Percentiles rank a stretch among this genome's conserved stretches.
Evolutionary conservation across 2,888 invertebrate genomes (phyloP).

Genomic region (Galeruca laticollis): DNA sequence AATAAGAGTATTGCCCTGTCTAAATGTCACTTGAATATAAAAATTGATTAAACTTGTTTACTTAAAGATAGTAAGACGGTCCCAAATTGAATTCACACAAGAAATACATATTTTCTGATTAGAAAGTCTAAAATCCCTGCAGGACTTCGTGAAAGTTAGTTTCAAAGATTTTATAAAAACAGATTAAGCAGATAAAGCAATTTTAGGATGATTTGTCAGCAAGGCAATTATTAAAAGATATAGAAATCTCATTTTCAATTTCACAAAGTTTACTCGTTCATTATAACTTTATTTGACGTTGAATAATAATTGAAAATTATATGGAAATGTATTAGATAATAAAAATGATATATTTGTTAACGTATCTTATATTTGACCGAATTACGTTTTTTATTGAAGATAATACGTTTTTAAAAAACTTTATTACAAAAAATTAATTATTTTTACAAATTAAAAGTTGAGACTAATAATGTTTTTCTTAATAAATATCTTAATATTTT

Average conservation of each 20-base stretch:
- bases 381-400: too few species aligned
- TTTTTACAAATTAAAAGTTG: too few species aligned
- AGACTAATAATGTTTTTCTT: too few species aligned
- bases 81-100: constrained; percentile 7
- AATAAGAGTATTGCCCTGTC: background rate
- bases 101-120: constrained; percentile 25
- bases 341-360: too few species aligned
- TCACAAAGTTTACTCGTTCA: background rate
- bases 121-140: constrained; percentile 12
- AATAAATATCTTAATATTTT: too few species aligned
- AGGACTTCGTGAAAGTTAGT: constrained; percentile 8
- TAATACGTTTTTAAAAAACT: too few species aligned
- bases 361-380: too few species aligned
- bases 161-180: constrained; percentile 29
- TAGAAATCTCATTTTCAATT: background rate
- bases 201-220: constrained; percentile 20
- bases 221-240: constrained; percentile 7
- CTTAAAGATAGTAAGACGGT: background rate
- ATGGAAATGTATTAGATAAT: too few species aligned
- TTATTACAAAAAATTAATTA: too few species aligned
- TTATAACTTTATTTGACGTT: constrained; percentile 1
- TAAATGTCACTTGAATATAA: background rate
- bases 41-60: background rate
- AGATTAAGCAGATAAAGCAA: constrained; percentile 25
- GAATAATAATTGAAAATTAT: background rate